A percentile compares a stretch with the other conserved stretches of the same genome.
phyloP scores from a whole-genome alignment of 2,797 vertebrate genomes.

The Sparus aurata region DNA sequence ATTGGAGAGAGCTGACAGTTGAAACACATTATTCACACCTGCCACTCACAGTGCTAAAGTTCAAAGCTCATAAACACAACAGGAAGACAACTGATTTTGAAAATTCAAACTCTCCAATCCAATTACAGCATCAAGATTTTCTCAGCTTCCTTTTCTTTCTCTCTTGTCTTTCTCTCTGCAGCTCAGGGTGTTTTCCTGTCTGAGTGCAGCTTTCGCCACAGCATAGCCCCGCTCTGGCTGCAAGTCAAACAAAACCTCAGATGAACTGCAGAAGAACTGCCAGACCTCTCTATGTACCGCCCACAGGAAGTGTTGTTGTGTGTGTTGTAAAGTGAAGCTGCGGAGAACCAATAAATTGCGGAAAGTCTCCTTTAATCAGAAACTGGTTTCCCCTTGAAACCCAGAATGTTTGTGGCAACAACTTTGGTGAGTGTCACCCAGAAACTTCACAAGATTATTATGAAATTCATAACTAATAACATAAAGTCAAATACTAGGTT shows the following conservation, averaged over 20 bases:
- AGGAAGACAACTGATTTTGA: constrained; percentile 44
- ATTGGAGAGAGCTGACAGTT: constrained; percentile 7
- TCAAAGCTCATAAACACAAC: constrained; percentile 2
- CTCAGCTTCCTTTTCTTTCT: constrained; percentile 32
- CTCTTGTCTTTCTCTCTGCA: constrained; percentile 29
- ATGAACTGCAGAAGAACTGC: constrained; percentile 63
- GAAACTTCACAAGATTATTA: neutral
- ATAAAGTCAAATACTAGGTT: neutral
- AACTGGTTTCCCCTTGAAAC: neutral
- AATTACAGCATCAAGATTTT: constrained; percentile 9
- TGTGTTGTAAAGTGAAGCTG: constrained; percentile 15
- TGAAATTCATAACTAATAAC: neutral
- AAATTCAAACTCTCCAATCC: constrained; percentile 67
- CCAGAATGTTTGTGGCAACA: neutral
- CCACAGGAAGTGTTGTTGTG: constrained; percentile 50
- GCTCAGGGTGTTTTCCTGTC: constrained; percentile 56
- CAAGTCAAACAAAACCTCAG: constrained; percentile 60
- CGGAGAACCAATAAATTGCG: constrained; percentile 10
- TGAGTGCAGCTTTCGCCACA: constrained; percentile 37
- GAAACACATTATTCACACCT: constrained; percentile 18
- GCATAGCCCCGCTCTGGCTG: constrained; percentile 27
- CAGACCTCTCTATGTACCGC: constrained; percentile 20
- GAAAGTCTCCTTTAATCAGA: neutral
- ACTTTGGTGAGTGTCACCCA: neutral
- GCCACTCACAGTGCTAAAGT: neutral